phyloP scores from a whole-genome alignment of 2,797 vertebrate species.

The Sebastes matsubarae region DNA sequence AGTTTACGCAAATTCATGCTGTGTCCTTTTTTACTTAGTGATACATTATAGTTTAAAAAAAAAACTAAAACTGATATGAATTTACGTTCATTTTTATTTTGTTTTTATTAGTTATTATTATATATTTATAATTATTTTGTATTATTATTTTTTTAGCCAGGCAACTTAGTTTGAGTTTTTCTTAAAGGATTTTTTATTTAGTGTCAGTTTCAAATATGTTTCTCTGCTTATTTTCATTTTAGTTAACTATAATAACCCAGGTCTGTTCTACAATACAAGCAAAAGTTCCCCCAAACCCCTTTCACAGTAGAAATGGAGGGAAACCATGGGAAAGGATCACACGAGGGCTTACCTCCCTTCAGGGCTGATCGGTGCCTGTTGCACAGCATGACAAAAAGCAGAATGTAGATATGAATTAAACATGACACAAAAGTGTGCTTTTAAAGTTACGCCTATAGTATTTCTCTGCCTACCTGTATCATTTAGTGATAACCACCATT shows the following conservation, averaged over 20 bases:
- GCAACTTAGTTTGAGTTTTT: neutral
- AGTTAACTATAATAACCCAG: neutral
- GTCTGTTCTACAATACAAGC: neutral
- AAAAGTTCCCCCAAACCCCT: neutral
- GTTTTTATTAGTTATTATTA: no score
- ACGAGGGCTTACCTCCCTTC: constrained; percentile 5
- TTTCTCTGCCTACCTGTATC: neutral
- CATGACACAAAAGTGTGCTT: neutral
- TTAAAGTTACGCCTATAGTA: neutral
- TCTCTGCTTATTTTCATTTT: neutral
- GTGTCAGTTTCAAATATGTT: neutral
- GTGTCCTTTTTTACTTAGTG: no score
- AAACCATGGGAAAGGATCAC: constrained; percentile 7
- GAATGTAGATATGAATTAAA: constrained; percentile 10
- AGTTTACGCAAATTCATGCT: accelerated
- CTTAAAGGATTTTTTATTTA: neutral
- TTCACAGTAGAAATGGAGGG: neutral
- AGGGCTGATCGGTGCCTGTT: constrained; percentile 18
- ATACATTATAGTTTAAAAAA: no score
- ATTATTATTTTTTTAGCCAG: neutral
- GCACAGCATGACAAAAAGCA: constrained; percentile 18
- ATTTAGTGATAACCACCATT: neutral
- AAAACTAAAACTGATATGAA: no score
- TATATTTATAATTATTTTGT: no score
- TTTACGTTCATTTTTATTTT: no score